These are phyloP conservation scores for Drosophila falleni DNA, from an alignment of 2,888 invertebrate species.

Conservation along the genomic window DNA sequence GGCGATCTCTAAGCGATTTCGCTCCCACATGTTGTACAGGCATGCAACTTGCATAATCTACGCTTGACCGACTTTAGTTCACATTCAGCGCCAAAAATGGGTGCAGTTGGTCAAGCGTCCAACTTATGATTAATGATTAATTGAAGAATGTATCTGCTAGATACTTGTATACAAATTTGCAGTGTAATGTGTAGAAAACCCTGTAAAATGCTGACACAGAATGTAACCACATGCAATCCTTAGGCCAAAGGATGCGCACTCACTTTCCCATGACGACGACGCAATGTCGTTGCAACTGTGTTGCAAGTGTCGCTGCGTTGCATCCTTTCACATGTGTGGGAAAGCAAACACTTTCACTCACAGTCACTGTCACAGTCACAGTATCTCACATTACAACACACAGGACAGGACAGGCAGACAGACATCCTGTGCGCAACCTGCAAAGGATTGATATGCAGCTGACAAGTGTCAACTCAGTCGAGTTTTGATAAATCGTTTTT, in stretches of 20 bases:
- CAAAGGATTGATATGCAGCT: conserved; percentile 77
- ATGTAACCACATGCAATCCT: conserved; percentile 18
- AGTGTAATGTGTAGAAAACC: conserved; percentile 51
- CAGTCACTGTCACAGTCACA: conserved; percentile 37
- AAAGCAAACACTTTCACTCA: conserved; percentile 74
- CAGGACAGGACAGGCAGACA: conserved; percentile 1
- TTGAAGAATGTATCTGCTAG: conserved; percentile 29
- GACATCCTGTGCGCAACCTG: conserved; percentile 69
- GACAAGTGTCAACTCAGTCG: conserved; percentile 64
- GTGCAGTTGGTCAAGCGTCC: conserved; percentile 58
- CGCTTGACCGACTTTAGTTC: conserved; percentile 50
- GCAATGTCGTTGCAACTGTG: conserved; percentile 19
- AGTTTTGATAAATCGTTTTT: conserved; percentile 47
- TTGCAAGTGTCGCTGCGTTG: conserved; percentile 49
- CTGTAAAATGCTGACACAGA: conserved; percentile 7
- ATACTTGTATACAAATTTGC: conserved; percentile 42
- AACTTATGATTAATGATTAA: conserved; percentile 53
- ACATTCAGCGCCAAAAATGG: conserved; percentile 34
- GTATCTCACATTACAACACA: conserved; percentile 69
- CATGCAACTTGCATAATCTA: conserved; percentile 57
- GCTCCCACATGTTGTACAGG: conserved; percentile 52
- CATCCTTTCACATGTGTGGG: conserved; percentile 64
- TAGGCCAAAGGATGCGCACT: conserved; percentile 40
- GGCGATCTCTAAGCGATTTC: conserved; percentile 38
- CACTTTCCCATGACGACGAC: conserved; percentile 68